Evolutionary conservation across 1,140 invertebrate species (phyloP).

Genomic region (Amyelois transitella): DNA sequence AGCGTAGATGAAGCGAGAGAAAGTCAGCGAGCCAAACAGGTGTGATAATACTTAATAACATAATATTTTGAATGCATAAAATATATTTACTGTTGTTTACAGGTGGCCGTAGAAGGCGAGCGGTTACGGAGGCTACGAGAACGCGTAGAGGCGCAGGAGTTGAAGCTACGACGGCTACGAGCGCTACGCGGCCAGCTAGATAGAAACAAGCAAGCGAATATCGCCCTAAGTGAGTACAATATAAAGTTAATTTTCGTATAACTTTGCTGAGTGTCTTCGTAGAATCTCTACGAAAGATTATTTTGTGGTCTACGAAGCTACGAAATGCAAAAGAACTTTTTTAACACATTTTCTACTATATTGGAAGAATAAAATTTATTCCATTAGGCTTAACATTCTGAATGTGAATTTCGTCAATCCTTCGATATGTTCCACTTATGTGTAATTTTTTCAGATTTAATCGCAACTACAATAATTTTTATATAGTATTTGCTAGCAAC

Average conservation of each 20-base stretch:
- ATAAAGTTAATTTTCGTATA: not conserved
- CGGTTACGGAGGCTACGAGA: conserved; percentile 89
- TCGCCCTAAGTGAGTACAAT: conserved; percentile 89
- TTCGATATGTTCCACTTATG: too few relatives aligned
- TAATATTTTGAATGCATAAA: not conserved
- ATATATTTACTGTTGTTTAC: not conserved
- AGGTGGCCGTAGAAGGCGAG: conserved; percentile 89
- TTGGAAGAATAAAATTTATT: too few relatives aligned
- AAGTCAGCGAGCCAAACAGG: too few relatives aligned
- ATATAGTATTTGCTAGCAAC: too few relatives aligned
- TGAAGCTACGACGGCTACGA: conserved; percentile 91
- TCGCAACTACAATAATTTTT: too few relatives aligned
- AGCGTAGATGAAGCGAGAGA: too few relatives aligned
- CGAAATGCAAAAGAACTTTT: conserved; percentile 26
- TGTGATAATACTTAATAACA: too few relatives aligned
- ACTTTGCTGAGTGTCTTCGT: not conserved
- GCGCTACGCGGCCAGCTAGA: conserved; percentile 94
- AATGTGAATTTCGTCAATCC: too few relatives aligned
- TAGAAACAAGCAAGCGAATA: conserved; percentile 91
- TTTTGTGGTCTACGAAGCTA: conserved; percentile 5
- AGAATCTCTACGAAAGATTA: not conserved
- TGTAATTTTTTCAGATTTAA: too few relatives aligned
- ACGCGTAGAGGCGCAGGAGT: conserved; percentile 94
- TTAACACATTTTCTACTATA: too few relatives aligned
- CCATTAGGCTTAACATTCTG: too few relatives aligned